Base-by-base conservation (phyloP, 2,888 invertebrate genomes). In the Ashinkailepas kermadecensis region DNA sequence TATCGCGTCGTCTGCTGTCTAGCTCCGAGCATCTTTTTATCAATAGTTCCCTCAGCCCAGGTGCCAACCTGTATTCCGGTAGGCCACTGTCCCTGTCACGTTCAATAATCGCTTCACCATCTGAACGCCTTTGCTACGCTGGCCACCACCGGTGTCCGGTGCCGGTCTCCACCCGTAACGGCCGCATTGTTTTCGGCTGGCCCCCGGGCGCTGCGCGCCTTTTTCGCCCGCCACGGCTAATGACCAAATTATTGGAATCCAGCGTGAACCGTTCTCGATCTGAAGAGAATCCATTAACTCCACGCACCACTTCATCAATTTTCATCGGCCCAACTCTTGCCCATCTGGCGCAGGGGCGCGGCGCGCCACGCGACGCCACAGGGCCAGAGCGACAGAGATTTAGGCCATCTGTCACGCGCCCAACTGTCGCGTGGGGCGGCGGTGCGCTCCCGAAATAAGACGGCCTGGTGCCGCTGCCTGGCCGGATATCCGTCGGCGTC, bases 241-340 rank as follows among this genome's bases (percentile, higher is more conserved):
- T 74, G 74, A 56, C 74, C 74, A 74, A 74, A 74, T 74, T 74
- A 74, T 56, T 74, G 74, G 74, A 56, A 74, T 56, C 21, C 21
- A 18, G 56, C 74, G 56, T 74, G 74, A 74, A 56, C 54, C 56
- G 74, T 21, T 21, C 54, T 56, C 56, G 54, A 56, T 74, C 74
- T 56, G 54, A 18, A 15, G 9, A 74, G 56, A 74, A 74, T 74
- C 74, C 74, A 74, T 74, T 74, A 74, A 21, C 56, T 74, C 74
- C 56, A 74, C 74, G 54, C 56, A 74, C 74, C 74, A 56, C 74
- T 74, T 74, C 74, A 74, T 74, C 74, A 74, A 74, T 74, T 74
- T 56, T 56, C 23, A 56, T 74, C 74, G 59, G 56, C 54, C 23
- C 74, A 74, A 74, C 74, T 74, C 74, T 74, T 74, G 54, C 74